Base-by-base conservation (phyloP, 2,113 vertebrate species). In the Engystomops pustulosus region DNA sequence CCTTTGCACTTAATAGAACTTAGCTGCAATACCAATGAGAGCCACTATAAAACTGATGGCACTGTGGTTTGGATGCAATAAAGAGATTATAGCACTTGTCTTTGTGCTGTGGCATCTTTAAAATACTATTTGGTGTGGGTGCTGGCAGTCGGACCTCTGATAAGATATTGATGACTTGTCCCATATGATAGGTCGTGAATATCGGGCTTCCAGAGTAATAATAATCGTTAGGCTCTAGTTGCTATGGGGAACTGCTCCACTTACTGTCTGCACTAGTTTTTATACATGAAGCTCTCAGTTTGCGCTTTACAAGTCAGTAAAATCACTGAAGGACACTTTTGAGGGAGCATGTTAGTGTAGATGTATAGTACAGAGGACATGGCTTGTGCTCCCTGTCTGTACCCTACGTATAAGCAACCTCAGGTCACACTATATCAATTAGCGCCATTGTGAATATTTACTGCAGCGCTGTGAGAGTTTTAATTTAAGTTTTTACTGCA, bases 401-500 rank as follows among this genome's bases (percentile, higher is more conserved):
- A 15, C 27, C 1, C 58, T 14, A 62, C 14, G 6, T 67, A 67
- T 34, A 3, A 3, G 62, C 32, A 1, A 7, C 32, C 6, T 36
- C 30, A 9, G 30, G 62, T 32, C 30, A 3, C 60, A 32, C 15
- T 1, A 32, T 65, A 65, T 65, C 32, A 67, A 36, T 36, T 67
- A 67, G 30, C 6, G 15, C 1, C 6, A 20, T 20, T 36, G 62
- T 8, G 62, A 67, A 36, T 67, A 67, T 67, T 67, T 67, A 67
- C 62, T 34, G 62, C 30, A 17, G 62, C 27, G 14, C 27, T 15
- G 58, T 17, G 30, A 67, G 32, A 67, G 62, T 67, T 36, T 34
- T 67, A 34, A 67, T 36, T 32, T 67, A 67, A 67, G 62, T 67
- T 67, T 67, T 67, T 67, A 67, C 62, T 67, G 62, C 62, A 67